Conservation (phyloP, 1,140 invertebrate genomes). For the Tyrophagus putrescentiae region DNA sequence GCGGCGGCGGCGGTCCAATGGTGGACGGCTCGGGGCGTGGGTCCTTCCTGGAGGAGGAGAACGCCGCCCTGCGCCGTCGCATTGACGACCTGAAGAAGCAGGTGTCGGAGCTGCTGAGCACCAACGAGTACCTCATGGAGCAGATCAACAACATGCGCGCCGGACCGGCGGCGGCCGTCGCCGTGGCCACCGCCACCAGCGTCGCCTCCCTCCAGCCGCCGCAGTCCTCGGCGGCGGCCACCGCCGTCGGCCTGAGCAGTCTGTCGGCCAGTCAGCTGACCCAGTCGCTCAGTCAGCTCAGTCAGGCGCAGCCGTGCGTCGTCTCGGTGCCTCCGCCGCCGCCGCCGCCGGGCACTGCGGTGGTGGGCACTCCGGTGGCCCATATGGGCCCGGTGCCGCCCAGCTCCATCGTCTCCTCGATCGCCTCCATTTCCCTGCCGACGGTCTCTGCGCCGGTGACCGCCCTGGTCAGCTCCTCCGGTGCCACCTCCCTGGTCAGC, state of each 20-base stretch:
- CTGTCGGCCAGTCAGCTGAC: background rate
- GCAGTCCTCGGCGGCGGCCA: background rate
- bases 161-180: constrained; percentile 24
- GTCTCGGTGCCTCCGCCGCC: background rate
- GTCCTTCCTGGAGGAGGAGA: constrained; percentile 51
- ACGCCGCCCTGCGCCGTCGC: constrained; percentile 49
- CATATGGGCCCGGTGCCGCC: background rate
- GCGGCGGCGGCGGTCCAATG: background rate
- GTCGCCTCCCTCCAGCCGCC: constrained; percentile 4
- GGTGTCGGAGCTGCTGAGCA: constrained; percentile 52
- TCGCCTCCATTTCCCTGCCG: constrained; percentile 16
- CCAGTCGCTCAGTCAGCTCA: background rate
- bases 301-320: background rate
- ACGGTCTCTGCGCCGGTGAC: constrained; percentile 8
- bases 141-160: constrained; percentile 61
- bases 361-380: background rate
- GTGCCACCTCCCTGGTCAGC: background rate
- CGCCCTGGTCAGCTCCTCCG: background rate
- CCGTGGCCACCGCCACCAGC: background rate
- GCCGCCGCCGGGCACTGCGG: background rate
- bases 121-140: constrained; percentile 61
- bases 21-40: background rate
- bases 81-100: constrained; percentile 57
- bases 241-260: background rate
- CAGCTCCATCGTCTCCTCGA: constrained; percentile 15